Conservation (phyloP, 2,888 invertebrate species). For the Tetramorium bicarinatum region DNA sequence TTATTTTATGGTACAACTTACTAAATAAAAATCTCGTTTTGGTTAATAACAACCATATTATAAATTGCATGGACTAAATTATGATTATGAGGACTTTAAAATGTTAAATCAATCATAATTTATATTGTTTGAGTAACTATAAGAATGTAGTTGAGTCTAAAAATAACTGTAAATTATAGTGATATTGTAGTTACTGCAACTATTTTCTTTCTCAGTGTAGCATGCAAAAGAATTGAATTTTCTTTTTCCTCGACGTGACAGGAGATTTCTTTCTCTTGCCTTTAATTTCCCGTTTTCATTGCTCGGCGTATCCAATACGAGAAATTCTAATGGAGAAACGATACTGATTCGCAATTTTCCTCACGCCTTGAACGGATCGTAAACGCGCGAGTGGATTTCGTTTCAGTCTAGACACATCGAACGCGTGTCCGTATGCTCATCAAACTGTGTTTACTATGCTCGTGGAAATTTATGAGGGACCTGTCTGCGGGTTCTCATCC, state of each 20-base stretch:
- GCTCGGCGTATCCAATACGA: not conserved
- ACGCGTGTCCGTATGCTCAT: slow-evolving; percentile 15
- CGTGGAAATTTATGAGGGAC: slow-evolving; percentile 58
- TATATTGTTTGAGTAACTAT: too few species aligned
- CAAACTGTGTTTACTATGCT: slow-evolving; percentile 67
- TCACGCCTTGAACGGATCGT: not conserved
- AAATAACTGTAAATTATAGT: too few species aligned
- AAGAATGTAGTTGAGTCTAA: too few species aligned
- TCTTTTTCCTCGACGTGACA: not conserved
- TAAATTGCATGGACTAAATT: too few species aligned
- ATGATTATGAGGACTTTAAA: too few species aligned
- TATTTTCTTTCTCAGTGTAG: too few species aligned
- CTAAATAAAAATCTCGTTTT: too few species aligned
- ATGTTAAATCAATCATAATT: too few species aligned
- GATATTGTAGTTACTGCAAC: too few species aligned
- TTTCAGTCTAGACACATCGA: slow-evolving; percentile 41
- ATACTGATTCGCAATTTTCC: not conserved
- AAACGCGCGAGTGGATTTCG: slow-evolving; percentile 10
- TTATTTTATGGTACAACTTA: too few species aligned
- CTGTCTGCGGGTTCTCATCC: slow-evolving; percentile 17
- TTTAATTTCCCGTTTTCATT: not conserved
- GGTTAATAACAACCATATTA: too few species aligned
- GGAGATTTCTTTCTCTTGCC: not conserved
- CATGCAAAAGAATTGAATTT: not conserved
- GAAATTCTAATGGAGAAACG: not conserved